A percentile compares a stretch with the other conserved stretches of the same genome.
Conservation (phyloP, 2,888 invertebrate genomes). For the Pseudococcus longispinus region DNA sequence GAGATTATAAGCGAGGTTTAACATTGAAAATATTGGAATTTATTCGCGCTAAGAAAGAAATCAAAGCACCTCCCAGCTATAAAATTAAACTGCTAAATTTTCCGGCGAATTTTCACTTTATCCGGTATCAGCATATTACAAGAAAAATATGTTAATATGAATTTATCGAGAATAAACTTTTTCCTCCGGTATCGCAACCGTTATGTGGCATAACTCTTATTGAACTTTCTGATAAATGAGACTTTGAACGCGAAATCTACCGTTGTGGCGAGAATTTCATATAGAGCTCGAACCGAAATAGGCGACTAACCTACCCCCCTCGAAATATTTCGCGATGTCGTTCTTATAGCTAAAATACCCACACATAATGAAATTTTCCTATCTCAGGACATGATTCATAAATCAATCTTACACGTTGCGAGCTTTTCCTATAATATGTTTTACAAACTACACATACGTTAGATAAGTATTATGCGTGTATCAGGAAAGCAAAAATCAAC, state of each 20-base stretch:
- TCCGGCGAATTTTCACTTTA: neutral
- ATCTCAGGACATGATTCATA: conserved; percentile 8
- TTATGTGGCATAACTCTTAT: neutral
- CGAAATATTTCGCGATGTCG: neutral
- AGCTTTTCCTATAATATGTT: neutral
- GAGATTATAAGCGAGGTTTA: no score
- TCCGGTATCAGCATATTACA: neutral
- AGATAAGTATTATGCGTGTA: neutral
- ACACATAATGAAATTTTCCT: conserved; percentile 19
- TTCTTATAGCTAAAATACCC: neutral
- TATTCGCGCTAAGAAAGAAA: neutral
- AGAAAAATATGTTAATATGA: conserved; percentile 28
- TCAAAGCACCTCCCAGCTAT: neutral
- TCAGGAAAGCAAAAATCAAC: neutral
- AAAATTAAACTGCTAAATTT: no score
- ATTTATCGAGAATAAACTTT: conserved; percentile 19
- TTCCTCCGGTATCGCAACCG: neutral
- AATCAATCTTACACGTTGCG: conserved; percentile 2
- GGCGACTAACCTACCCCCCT: neutral
- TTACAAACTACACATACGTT: neutral
- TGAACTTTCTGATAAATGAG: conserved; percentile 34
- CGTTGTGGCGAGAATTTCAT: neutral
- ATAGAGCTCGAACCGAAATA: neutral
- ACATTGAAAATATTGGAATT: no score
- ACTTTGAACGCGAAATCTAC: neutral